Conservation (phyloP, 2,113 vertebrate genomes). For the Diadophis punctatus region DNA sequence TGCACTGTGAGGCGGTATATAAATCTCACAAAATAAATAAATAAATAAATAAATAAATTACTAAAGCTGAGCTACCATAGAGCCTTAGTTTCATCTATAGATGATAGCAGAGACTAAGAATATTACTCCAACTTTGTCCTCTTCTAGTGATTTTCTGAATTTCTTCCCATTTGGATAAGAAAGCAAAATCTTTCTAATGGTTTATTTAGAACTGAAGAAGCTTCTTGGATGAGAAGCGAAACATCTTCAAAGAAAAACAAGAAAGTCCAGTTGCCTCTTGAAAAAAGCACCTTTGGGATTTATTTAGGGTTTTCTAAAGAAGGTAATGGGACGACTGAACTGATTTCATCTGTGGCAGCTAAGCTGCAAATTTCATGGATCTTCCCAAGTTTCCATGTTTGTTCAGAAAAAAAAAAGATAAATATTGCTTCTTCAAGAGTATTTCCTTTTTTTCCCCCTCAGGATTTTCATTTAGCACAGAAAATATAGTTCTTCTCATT, state of each 20-base stretch:
- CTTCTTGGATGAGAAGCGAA: no score
- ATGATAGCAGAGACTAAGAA: background rate
- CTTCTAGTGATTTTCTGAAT: background rate
- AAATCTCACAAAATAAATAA: no score
- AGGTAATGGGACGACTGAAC: background rate
- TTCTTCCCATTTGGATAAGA: no score
- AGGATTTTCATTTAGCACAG: background rate
- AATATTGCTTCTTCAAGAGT: slow-evolving; percentile 2
- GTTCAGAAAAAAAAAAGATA: slow-evolving; percentile 14
- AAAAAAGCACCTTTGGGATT: no score
- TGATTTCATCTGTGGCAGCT: background rate
- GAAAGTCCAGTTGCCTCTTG: no score
- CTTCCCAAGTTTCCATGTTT: slow-evolving; percentile 14
- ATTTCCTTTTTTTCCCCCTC: background rate
- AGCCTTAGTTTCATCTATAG: background rate
- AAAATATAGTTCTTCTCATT: slow-evolving; percentile 27
- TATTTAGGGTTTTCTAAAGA: background rate
- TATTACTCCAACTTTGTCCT: background rate
- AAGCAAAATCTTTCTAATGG: background rate
- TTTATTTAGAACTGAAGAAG: no score
- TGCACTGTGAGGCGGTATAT: no score
- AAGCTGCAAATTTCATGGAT: background rate
- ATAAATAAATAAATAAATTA: no score
- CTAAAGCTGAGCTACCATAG: background rate
- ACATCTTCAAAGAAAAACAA: no score